Evolutionary conservation across 2,888 invertebrate genomes (phyloP).

Genomic region (Melikaiella ostensackeni): DNA sequence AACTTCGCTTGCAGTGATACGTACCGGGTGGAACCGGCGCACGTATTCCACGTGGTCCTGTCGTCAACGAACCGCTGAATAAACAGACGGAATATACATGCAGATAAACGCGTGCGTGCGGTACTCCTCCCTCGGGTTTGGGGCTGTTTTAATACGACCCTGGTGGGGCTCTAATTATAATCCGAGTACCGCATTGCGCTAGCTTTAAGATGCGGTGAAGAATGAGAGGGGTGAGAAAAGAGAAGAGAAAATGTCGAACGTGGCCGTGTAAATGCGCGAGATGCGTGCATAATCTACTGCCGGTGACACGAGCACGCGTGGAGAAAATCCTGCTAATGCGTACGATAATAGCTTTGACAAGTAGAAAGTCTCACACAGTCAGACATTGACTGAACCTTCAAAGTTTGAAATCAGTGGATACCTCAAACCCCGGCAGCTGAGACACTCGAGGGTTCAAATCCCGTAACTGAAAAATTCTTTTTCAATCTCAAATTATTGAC

Average conservation of each 20-base stretch:
- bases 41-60: slow-evolving; percentile 36
- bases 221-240: slow-evolving; percentile 27
- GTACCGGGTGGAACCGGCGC: not conserved
- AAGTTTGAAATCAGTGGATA: not conserved
- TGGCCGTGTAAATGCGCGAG: slow-evolving; percentile 49
- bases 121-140: not conserved
- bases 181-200: slow-evolving; percentile 54
- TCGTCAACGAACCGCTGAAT: slow-evolving; percentile 27
- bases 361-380: not conserved
- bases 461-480: no score
- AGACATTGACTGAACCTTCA: not conserved
- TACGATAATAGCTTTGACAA: not conserved
- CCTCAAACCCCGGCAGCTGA: no score
- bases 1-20: slow-evolving; percentile 12
- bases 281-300: slow-evolving; percentile 51
- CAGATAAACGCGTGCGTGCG: slow-evolving; percentile 29
- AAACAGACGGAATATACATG: slow-evolving; percentile 28
- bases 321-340: slow-evolving; percentile 38
- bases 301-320: slow-evolving; percentile 44
- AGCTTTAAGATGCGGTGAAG: slow-evolving; percentile 37
- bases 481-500: no score
- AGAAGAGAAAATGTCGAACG: slow-evolving; percentile 45
- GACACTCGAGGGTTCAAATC: no score
- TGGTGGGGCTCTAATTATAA: slow-evolving; percentile 55
- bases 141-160: slow-evolving; percentile 39